Percentiles rank a stretch among this genome's conserved stretches.
These are phyloP conservation scores for Brachymystax lenok DNA, from an alignment of 2,797 vertebrate species.

Conservation along the genomic window DNA sequence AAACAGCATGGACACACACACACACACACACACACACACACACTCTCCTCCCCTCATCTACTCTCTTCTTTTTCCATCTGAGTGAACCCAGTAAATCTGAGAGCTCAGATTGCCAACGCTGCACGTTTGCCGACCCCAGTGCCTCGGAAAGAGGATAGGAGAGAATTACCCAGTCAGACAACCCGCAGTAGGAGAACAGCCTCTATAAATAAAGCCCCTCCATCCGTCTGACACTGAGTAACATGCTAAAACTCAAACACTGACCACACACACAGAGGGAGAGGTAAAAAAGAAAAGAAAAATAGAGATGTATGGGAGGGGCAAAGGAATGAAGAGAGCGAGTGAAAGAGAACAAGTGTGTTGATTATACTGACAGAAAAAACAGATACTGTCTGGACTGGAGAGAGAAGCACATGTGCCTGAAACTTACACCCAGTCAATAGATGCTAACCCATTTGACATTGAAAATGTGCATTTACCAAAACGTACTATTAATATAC, in stretches of 20 bases:
- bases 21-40: conserved; percentile 52
- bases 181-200: conserved; percentile 37
- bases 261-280: background rate
- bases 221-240: no score
- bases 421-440: background rate
- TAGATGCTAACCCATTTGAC: background rate
- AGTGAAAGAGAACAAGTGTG: background rate
- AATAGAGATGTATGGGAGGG: background rate
- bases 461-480: background rate
- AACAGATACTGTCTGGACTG: background rate
- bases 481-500: background rate
- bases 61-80: conserved; percentile 67
- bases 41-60: conserved; percentile 29
- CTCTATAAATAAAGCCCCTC: no score
- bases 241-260: no score
- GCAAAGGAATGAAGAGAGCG: background rate
- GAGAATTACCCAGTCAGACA: conserved; percentile 44
- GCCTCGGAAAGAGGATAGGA: conserved; percentile 31
- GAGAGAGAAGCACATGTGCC: background rate
- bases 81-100: conserved; percentile 77
- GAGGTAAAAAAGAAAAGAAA: background rate
- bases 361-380: background rate
- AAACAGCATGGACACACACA: conserved; percentile 3
- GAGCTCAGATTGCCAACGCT: conserved; percentile 67
- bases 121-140: conserved; percentile 65